Evolutionary conservation across 2,113 vertebrate species (phyloP).

Genomic region (Microcebus griseorufus): DNA sequence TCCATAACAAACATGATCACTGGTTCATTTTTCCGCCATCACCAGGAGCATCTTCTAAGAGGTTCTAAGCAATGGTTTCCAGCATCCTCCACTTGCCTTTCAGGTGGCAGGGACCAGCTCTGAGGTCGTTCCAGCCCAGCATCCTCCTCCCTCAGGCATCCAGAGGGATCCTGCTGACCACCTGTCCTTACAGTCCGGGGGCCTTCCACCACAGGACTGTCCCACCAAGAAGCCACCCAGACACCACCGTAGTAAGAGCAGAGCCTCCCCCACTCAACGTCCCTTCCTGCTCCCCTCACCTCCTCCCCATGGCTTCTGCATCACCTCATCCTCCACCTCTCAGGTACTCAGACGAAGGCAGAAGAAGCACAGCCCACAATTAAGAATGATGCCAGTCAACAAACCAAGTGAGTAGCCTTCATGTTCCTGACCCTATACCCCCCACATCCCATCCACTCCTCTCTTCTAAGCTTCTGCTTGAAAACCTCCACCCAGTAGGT

Average conservation of each 20-base stretch:
- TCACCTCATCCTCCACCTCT: background rate
- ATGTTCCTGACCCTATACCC: background rate
- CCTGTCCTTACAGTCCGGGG: background rate
- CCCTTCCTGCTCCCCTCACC: background rate
- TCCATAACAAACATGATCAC: background rate
- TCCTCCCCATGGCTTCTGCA: background rate
- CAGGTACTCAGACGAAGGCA: slow-evolving; percentile 85
- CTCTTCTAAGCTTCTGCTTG: background rate
- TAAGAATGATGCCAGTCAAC: slow-evolving; percentile 85
- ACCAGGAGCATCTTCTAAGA: background rate
- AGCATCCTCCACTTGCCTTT: slow-evolving; percentile 36
- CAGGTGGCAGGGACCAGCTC: slow-evolving; percentile 38
- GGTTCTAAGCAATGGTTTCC: background rate
- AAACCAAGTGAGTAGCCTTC: slow-evolving; percentile 85
- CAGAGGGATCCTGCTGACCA: background rate
- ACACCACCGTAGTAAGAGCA: slow-evolving; percentile 68
- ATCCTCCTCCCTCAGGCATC: background rate
- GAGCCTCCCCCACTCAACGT: background rate
- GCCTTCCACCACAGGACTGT: background rate
- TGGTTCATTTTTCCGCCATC: background rate
- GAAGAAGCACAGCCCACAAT: background rate
- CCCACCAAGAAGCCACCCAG: slow-evolving; percentile 24
- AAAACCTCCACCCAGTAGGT: background rate
- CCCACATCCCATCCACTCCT: background rate
- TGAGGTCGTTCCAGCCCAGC: background rate